These are phyloP conservation scores for Catagonus wagneri DNA, from an alignment of 2,113 vertebrate species.

Conservation along the genomic window DNA sequence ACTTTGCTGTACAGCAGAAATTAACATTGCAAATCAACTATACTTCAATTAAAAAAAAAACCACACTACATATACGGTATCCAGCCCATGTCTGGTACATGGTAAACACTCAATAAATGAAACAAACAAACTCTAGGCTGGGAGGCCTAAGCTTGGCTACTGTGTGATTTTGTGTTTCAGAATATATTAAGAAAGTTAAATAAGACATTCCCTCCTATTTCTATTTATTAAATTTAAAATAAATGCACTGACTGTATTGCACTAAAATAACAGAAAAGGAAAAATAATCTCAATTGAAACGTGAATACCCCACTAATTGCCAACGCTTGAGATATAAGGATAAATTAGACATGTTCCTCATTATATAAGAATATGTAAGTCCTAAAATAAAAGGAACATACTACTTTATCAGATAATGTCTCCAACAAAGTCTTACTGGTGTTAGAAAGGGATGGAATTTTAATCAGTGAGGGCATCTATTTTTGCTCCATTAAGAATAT, in stretches of 20 bases:
- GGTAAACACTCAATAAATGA: too few relatives aligned
- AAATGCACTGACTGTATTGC: not conserved
- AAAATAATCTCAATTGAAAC: constrained; percentile 34
- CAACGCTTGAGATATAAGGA: constrained; percentile 10
- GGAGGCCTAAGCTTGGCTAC: not conserved
- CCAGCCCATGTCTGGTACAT: too few relatives aligned
- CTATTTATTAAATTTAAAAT: constrained; percentile 22
- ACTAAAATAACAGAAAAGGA: not conserved
- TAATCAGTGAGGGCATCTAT: constrained; percentile 13
- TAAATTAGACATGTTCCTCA: not conserved
- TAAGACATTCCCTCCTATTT: not conserved
- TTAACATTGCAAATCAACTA: too few relatives aligned
- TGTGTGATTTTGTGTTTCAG: not conserved
- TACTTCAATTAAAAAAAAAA: too few relatives aligned
- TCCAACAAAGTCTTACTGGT: not conserved
- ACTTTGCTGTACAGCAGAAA: too few relatives aligned
- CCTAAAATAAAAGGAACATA: constrained; percentile 31
- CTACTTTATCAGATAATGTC: not conserved
- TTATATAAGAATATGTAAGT: not conserved
- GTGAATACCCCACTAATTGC: not conserved
- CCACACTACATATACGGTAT: too few relatives aligned
- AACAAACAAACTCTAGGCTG: not conserved
- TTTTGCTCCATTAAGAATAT: constrained; percentile 19
- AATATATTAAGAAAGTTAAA: constrained; percentile 4
- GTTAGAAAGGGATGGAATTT: constrained; percentile 55